phyloP scores from a whole-genome alignment of 2,888 invertebrate genomes.

The Euproctis similis region DNA sequence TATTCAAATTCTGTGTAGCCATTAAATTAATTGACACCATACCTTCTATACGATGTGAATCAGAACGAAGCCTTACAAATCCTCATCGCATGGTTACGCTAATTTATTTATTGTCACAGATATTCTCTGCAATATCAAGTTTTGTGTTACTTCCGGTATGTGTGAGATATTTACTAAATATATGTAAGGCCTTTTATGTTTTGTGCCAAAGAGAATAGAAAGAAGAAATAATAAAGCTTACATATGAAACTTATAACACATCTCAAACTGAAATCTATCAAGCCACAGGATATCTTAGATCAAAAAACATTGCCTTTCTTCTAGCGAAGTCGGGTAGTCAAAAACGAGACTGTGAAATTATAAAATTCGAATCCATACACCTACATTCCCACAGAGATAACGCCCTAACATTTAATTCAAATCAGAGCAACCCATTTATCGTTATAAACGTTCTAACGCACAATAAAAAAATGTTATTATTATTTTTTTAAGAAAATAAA shows the following conservation, averaged over 20 bases:
- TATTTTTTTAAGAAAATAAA: slow-evolving; percentile 33
- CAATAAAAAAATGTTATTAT: slow-evolving; percentile 19
- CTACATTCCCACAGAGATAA: too few species aligned
- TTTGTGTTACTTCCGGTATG: slow-evolving; percentile 30
- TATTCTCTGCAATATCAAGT: slow-evolving; percentile 21
- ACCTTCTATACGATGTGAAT: neutral
- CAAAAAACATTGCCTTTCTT: too few species aligned
- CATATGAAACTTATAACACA: too few species aligned
- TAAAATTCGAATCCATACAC: too few species aligned
- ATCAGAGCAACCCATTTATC: slow-evolving; percentile 6
- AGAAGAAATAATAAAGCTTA: too few species aligned
- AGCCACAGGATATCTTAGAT: too few species aligned
- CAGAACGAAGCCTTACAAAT: slow-evolving; percentile 12
- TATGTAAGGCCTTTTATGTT: too few species aligned
- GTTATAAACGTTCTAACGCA: slow-evolving; percentile 16
- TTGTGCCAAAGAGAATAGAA: too few species aligned
- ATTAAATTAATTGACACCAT: neutral
- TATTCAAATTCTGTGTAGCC: neutral
- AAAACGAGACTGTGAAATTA: too few species aligned
- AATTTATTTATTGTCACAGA: slow-evolving; percentile 60
- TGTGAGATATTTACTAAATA: slow-evolving; percentile 40
- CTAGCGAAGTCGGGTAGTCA: too few species aligned
- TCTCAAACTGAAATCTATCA: too few species aligned
- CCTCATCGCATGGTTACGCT: slow-evolving; percentile 39
- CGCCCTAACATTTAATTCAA: too few species aligned